phyloP scores from a whole-genome alignment of 2,113 vertebrate species.

The Callorhinus ursinus region DNA sequence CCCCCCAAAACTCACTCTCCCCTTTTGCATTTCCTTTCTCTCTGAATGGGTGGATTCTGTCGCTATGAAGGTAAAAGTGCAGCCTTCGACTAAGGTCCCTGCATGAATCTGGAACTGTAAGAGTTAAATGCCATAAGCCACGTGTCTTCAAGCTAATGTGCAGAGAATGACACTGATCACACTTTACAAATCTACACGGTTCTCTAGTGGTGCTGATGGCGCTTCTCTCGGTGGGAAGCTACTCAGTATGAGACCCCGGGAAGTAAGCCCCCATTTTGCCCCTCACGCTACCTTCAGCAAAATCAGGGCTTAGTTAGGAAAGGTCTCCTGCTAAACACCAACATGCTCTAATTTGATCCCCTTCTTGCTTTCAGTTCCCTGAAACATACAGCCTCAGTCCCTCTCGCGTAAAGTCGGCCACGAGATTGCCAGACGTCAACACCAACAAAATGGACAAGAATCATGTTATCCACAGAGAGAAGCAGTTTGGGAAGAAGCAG shows the following conservation, averaged over 20 bases:
- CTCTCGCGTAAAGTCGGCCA: neutral
- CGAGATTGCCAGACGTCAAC: neutral
- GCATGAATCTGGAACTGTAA: neutral
- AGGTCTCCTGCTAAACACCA: neutral
- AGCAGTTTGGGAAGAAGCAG: neutral
- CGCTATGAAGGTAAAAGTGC: neutral
- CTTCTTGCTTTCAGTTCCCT: neutral
- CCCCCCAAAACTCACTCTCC: neutral
- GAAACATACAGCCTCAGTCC: neutral
- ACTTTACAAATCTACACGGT: constrained; percentile 2
- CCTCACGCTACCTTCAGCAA: neutral
- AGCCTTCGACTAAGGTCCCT: neutral
- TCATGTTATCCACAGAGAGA: neutral
- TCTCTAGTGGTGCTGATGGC: neutral
- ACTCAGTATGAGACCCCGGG: neutral
- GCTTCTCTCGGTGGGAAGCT: neutral
- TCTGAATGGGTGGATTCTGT: neutral
- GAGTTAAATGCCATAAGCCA: neutral
- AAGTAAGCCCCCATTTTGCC: neutral
- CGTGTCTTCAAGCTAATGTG: neutral
- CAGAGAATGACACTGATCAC: neutral
- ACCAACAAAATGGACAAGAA: neutral
- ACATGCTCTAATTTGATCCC: neutral
- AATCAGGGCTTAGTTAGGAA: neutral
- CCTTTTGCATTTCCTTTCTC: neutral